Evolutionary conservation across 2,113 vertebrate genomes (phyloP).

Genomic region (Vireo altiloquus): DNA sequence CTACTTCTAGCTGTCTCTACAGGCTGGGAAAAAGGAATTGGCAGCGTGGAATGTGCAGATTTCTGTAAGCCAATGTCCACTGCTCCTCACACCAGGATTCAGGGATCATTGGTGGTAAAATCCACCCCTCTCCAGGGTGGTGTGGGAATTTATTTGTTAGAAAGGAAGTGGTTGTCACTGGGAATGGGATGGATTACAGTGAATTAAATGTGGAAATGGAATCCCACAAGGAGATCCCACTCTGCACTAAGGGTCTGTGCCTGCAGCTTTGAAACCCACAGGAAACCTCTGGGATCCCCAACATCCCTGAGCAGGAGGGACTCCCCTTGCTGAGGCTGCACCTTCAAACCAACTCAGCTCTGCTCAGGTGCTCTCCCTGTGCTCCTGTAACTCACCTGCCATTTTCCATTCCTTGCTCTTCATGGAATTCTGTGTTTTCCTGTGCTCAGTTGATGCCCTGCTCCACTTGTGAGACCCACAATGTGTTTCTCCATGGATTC

Average conservation of each 20-base stretch:
- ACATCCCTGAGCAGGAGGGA: background rate
- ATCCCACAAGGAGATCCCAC: background rate
- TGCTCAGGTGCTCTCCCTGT: background rate
- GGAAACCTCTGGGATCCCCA: background rate
- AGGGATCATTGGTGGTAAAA: background rate
- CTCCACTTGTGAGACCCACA: background rate
- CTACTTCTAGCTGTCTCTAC: background rate
- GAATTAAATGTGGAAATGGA: background rate
- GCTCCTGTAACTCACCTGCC: fast-evolving
- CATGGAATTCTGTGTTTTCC: background rate
- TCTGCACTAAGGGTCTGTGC: background rate
- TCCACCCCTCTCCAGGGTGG: background rate
- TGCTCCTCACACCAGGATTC: background rate
- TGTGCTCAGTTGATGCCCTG: background rate
- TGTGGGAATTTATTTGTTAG: background rate
- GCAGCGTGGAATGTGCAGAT: fast-evolving
- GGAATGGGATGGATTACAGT: fast-evolving
- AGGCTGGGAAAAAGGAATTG: background rate
- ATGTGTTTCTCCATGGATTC: background rate
- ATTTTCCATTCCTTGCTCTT: background rate
- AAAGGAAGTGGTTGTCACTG: fast-evolving
- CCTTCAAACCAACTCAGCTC: background rate
- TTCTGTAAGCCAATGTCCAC: background rate
- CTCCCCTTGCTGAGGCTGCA: background rate
- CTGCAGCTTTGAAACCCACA: background rate